These are phyloP conservation scores for Dicrurus megarhynchus DNA, from an alignment of 2,113 vertebrate species.

Conservation along the genomic window DNA sequence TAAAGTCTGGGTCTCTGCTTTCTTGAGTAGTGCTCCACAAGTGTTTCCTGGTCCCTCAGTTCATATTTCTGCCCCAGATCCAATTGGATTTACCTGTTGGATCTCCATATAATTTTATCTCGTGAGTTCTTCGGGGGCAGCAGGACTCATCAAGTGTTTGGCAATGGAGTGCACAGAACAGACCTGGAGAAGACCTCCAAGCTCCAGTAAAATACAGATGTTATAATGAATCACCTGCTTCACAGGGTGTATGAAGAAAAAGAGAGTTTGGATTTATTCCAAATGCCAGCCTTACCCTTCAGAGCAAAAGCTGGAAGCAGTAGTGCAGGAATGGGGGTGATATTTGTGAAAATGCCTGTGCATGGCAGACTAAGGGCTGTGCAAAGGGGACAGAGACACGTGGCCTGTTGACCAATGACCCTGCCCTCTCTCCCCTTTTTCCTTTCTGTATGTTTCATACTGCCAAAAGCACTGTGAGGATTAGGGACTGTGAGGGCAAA, in stretches of 20 bases:
- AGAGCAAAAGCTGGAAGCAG: not conserved
- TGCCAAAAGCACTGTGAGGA: not conserved
- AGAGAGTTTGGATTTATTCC: not conserved
- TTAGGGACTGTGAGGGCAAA: not conserved
- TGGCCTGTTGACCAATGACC: fast-evolving
- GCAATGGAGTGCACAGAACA: not conserved
- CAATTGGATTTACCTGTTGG: not conserved
- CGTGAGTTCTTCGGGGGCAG: not conserved
- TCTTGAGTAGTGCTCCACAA: not conserved
- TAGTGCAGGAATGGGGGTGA: not conserved
- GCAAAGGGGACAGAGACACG: fast-evolving
- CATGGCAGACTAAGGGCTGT: not conserved
- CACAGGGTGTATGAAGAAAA: not conserved
- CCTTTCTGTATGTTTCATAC: not conserved
- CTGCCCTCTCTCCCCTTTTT: not conserved
- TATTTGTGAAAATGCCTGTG: not conserved
- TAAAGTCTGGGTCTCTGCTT: not conserved
- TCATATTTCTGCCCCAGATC: not conserved
- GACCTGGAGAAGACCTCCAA: not conserved
- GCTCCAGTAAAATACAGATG: not conserved
- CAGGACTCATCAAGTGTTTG: not conserved
- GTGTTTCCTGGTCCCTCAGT: not conserved
- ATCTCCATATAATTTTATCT: not conserved
- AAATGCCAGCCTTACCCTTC: not conserved
- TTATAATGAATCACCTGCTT: not conserved